Percentiles rank a stretch among this genome's conserved stretches.
Evolutionary conservation across 2,888 invertebrate species (phyloP).

Genomic region (Drosophila paramelanica): DNA sequence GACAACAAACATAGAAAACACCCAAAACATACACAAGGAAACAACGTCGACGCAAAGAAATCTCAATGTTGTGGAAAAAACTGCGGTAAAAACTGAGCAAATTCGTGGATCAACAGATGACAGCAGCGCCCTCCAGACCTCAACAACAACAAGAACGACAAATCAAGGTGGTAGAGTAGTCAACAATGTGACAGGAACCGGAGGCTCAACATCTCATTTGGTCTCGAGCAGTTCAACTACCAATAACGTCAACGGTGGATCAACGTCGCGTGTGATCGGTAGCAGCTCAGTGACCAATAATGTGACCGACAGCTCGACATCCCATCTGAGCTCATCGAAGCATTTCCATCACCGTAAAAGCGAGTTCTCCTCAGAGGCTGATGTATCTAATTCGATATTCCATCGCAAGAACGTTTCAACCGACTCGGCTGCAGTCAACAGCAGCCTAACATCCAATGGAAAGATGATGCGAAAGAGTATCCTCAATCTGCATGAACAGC

Average conservation of each 20-base stretch:
- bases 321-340: constrained; percentile 67
- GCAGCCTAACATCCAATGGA: constrained; percentile 85
- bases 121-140: constrained; percentile 39
- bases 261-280: constrained; percentile 29
- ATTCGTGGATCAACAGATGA: constrained; percentile 49
- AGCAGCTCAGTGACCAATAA: constrained; percentile 35
- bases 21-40: constrained; percentile 77
- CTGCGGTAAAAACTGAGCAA: constrained; percentile 29
- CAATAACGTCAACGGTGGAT: constrained; percentile 30
- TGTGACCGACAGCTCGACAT: constrained; percentile 41
- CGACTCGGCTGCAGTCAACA: constrained; percentile 74
- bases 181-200: constrained; percentile 27
- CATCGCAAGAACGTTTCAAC: constrained; percentile 87
- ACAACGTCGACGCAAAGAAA: constrained; percentile 71
- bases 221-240: constrained; percentile 24
- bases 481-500: constrained; percentile 91
- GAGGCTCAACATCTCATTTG: constrained; percentile 18
- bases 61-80: constrained; percentile 55
- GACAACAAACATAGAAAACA: constrained; percentile 81
- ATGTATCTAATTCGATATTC: constrained; percentile 91
- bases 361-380: constrained; percentile 90
- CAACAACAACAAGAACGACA: constrained; percentile 23
- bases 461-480: constrained; percentile 93
- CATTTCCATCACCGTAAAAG: constrained; percentile 90
- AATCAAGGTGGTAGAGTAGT: constrained; percentile 35